A percentile compares a stretch with the other conserved stretches of the same genome.
Evolutionary conservation across 2,797 vertebrate species (phyloP).

Genomic region (Ateles fusciceps): DNA sequence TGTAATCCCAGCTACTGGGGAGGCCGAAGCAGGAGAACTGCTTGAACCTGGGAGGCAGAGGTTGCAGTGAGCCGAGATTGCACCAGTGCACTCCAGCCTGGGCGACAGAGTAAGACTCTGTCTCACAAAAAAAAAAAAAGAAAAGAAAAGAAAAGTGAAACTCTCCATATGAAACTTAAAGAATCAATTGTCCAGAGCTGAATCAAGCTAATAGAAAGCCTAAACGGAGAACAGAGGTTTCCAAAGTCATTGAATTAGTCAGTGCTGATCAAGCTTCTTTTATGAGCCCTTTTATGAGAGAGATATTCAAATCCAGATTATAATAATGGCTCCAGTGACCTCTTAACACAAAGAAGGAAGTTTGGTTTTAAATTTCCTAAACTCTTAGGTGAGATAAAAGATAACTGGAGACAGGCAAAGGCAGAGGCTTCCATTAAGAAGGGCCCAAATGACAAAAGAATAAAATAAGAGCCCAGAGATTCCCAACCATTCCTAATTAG

Average conservation of each 20-base stretch:
- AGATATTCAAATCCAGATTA: slow-evolving; percentile 29
- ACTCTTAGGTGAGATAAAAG: not conserved
- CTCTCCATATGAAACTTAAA: slow-evolving; percentile 5
- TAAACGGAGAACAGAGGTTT: not conserved
- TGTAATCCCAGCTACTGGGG: too few relatives aligned
- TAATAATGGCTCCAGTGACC: not conserved
- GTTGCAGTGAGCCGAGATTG: too few relatives aligned
- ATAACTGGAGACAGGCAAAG: not conserved
- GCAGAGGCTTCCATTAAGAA: not conserved
- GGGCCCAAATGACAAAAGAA: not conserved
- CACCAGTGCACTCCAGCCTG: too few relatives aligned
- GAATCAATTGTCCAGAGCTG: not conserved
- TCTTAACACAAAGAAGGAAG: not conserved
- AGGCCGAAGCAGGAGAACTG: too few relatives aligned
- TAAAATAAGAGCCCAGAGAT: not conserved
- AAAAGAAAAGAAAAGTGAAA: slow-evolving; percentile 28
- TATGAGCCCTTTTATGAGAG: slow-evolving; percentile 5
- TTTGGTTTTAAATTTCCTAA: slow-evolving; percentile 21
- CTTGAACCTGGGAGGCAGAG: too few relatives aligned
- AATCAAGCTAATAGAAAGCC: slow-evolving; percentile 1
- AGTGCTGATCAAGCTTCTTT: slow-evolving; percentile 3
- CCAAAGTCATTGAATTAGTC: slow-evolving; percentile 26
- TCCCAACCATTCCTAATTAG: not conserved
- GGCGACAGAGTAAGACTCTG: too few relatives aligned
- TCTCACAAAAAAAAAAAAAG: too few relatives aligned